Evolutionary conservation across 2,797 vertebrate genomes (phyloP).

Genomic region (Chanos chanos): DNA sequence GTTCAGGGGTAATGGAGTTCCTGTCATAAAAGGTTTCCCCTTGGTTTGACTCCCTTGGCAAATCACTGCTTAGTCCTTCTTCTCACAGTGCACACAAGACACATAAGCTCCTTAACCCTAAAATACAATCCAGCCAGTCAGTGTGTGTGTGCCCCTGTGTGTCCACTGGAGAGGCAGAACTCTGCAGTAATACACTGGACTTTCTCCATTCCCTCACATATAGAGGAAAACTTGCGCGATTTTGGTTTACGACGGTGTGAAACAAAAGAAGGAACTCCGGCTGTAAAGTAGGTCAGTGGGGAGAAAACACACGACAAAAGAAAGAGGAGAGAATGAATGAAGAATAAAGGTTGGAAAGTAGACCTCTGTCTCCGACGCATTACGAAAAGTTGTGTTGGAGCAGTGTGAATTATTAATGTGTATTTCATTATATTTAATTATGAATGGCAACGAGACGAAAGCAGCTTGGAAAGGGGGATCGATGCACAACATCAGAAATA

Average conservation of each 20-base stretch:
- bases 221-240: not conserved
- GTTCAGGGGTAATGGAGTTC: slow-evolving; percentile 61
- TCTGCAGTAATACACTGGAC: slow-evolving; percentile 55
- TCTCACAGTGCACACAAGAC: slow-evolving; percentile 50
- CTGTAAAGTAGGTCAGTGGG: slow-evolving; percentile 64
- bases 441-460: slow-evolving; percentile 40
- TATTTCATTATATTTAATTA: slow-evolving; percentile 53
- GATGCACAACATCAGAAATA: slow-evolving; percentile 75
- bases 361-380: slow-evolving; percentile 26
- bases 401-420: slow-evolving; percentile 49
- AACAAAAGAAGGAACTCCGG: slow-evolving; percentile 57
- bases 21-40: slow-evolving; percentile 51
- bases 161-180: too few relatives aligned
- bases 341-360: slow-evolving; percentile 9
- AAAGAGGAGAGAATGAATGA: not conserved
- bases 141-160: not conserved
- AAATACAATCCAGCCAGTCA: slow-evolving; percentile 56
- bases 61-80: slow-evolving; percentile 56
- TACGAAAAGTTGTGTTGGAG: slow-evolving; percentile 33
- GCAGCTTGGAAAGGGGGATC: slow-evolving; percentile 64
- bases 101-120: slow-evolving; percentile 66
- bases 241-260: slow-evolving; percentile 42
- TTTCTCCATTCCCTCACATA: slow-evolving; percentile 30
- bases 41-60: slow-evolving; percentile 39
- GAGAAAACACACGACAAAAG: too few relatives aligned